phyloP scores from a whole-genome alignment of 2,797 vertebrate species.

The Oreochromis mossambicus region DNA sequence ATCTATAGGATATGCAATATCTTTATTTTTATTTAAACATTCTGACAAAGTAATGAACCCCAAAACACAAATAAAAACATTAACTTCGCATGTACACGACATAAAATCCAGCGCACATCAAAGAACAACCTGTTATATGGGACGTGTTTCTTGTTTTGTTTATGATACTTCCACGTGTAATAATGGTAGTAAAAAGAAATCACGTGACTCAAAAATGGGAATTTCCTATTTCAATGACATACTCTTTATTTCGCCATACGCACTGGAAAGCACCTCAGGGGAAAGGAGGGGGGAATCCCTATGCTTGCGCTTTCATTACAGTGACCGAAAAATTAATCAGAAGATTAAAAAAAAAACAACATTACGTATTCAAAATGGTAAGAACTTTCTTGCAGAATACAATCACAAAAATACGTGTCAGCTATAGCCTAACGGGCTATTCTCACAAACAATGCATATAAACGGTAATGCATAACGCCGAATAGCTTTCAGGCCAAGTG shows the following conservation, averaged over 20 bases:
- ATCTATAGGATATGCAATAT: background rate
- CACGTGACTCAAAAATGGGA: background rate
- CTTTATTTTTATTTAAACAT: background rate
- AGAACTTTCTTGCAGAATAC: background rate
- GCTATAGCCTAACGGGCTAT: background rate
- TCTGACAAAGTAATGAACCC: background rate
- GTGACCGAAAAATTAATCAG: background rate
- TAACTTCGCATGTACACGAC: background rate
- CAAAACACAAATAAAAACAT: background rate
- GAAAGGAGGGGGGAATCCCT: background rate
- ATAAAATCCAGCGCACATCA: background rate
- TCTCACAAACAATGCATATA: background rate
- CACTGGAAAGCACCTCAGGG: background rate
- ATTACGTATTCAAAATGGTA: background rate
- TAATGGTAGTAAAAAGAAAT: background rate
- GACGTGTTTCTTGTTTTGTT: background rate
- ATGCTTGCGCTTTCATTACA: background rate
- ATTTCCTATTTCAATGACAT: background rate
- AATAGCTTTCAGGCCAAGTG: background rate
- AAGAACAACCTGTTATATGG: background rate
- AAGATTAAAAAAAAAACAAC: background rate
- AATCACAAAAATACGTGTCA: background rate
- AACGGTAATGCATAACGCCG: background rate
- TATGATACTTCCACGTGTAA: background rate
- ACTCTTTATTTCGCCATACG: background rate